phyloP scores from a whole-genome alignment of 2,888 invertebrate species.

The Zaprionus lineosus region DNA sequence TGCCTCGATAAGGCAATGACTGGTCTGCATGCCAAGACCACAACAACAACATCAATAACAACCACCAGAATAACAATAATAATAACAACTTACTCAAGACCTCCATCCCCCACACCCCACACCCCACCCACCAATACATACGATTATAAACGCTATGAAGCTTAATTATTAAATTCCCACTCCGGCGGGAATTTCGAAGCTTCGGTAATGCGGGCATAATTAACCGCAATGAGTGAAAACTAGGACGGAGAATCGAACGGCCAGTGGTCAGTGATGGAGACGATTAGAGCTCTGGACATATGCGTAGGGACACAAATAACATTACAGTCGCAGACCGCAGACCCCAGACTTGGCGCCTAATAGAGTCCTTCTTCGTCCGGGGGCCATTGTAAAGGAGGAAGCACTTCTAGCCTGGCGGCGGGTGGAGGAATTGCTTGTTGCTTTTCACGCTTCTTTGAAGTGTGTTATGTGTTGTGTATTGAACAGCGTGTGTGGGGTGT shows the following conservation, averaged over 20 bases:
- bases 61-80: neutral
- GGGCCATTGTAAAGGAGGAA: too few relatives aligned
- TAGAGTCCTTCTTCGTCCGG: too few relatives aligned
- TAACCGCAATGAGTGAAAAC: slow-evolving; percentile 47
- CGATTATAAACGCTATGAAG: slow-evolving; percentile 37
- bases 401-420: too few relatives aligned
- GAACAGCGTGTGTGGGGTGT: slow-evolving; percentile 1
- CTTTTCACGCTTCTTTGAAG: too few relatives aligned
- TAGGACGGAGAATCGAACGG: neutral
- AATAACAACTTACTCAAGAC: too few relatives aligned
- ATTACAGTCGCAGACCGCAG: slow-evolving; percentile 5
- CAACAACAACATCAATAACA: too few relatives aligned
- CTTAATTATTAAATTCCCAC: slow-evolving; percentile 60
- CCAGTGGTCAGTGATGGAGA: slow-evolving; percentile 34
- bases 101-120: too few relatives aligned
- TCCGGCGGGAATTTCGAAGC: neutral
- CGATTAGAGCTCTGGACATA: slow-evolving; percentile 48
- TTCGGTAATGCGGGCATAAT: slow-evolving; percentile 59
- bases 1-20: neutral
- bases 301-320: slow-evolving; percentile 26
- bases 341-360: too few relatives aligned
- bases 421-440: too few relatives aligned
- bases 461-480: too few relatives aligned
- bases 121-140: too few relatives aligned
- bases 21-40: too few relatives aligned